Evolutionary conservation across 2,797 vertebrate genomes (phyloP), one percentile per base, ranked within the genome.

Genomic region (Manis javanica): DNA sequence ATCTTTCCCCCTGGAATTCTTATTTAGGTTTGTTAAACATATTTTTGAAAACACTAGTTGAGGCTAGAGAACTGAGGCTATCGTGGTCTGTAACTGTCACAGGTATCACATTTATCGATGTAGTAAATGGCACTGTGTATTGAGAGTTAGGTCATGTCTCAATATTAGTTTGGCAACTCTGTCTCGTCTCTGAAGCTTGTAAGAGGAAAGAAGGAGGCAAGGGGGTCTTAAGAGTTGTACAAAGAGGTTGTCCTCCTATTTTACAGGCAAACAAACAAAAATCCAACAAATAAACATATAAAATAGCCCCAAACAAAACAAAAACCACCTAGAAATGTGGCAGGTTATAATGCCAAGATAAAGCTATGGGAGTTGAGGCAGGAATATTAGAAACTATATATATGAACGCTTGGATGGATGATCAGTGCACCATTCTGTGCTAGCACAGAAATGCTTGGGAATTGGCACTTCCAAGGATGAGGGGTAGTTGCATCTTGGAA

Each of bases 141-240:
- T 49, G 89, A 82, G 66, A 83, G 86, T 46, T 57, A 90, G 15
- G 14, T 91, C 16, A 0, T 42, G 59, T 75, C 78, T 61, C 59
- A 37, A 24, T 7, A 93, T 83, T 42, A 31, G 15, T 86, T 59
- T 71, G 72, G 51, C n/a, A 75, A 42, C 49, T 61, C 4, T 72
- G 5, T 78, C 18, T 84, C 2, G 1, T 26, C 10, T 68, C 51
- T 90, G 85, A 64, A 75, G 42, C 57, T 75, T 86, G 46, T 51
- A 77, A 96, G 71, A 37, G 75, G 9, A 75, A 82, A 96, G 77
- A 1, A 87, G 39, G 71, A 61, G 16, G n/a, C 7, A 92, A 39
- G 61, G 51, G 85, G 24, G 86, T 77, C 34, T 94, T 4, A 29
- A 31, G 4, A n/a, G 16, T 24, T 90, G 14, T 79, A 13, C 31